Percentiles rank a stretch among this genome's conserved stretches.
phyloP scores from a whole-genome alignment of 2,113 vertebrate genomes.

The Oreochromis niloticus region DNA sequence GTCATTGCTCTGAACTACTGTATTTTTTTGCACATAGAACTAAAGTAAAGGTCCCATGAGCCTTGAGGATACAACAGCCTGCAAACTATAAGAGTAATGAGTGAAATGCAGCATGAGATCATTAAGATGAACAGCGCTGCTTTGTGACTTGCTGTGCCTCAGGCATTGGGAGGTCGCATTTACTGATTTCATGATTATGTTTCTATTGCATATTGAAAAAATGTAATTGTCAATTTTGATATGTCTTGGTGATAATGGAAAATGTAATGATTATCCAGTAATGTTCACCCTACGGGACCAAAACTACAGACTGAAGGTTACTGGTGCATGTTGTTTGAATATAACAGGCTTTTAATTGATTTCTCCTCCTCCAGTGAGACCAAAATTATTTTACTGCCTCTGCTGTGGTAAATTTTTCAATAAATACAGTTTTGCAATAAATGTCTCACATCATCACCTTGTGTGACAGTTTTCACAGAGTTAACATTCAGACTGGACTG shows the following conservation, averaged over 20 bases:
- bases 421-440: background rate
- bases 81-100: slow-evolving; percentile 24
- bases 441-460: background rate
- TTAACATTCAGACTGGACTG: background rate
- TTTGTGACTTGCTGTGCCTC: slow-evolving; percentile 23
- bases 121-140: slow-evolving; percentile 28
- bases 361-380: slow-evolving; percentile 16
- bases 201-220: slow-evolving; percentile 26
- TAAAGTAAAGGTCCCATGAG: background rate
- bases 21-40: background rate
- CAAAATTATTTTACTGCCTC: background rate
- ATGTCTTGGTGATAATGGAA: slow-evolving; percentile 47
- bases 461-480: background rate
- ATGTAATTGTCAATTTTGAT: slow-evolving; percentile 49
- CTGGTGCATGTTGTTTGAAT: slow-evolving; percentile 27
- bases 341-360: slow-evolving; percentile 29
- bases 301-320: slow-evolving; percentile 29
- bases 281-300: slow-evolving; percentile 33
- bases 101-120: slow-evolving; percentile 42
- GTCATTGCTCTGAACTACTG: background rate
- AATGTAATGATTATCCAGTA: slow-evolving; percentile 25
- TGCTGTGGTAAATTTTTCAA: background rate
- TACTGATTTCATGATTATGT: slow-evolving; percentile 49
- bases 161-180: slow-evolving; percentile 32
- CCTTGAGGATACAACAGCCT: background rate